Evolutionary conservation across 2,797 vertebrate species (phyloP).

Genomic region (Lepus oiostolus): DNA sequence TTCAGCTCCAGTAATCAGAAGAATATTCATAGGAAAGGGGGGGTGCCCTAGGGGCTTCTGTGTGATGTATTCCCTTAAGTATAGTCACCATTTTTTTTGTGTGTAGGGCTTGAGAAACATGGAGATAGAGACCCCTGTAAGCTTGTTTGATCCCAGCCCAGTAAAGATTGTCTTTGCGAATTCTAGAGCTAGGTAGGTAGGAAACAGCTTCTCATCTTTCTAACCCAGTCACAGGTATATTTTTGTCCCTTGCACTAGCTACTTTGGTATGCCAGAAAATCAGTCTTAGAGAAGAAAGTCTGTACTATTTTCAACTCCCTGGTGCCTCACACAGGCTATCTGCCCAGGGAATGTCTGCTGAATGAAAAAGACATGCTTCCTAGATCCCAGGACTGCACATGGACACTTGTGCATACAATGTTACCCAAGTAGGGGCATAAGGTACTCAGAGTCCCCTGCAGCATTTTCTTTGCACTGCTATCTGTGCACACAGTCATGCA

Average conservation of each 20-base stretch:
- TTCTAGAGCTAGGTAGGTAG: neutral
- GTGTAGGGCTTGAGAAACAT: neutral
- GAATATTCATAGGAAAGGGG: neutral
- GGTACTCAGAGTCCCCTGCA: neutral
- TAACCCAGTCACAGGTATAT: neutral
- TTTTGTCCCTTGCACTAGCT: neutral
- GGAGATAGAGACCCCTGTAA: neutral
- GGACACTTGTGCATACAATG: neutral
- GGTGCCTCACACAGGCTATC: neutral
- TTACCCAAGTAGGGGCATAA: neutral
- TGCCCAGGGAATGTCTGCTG: neutral
- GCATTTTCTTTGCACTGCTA: neutral
- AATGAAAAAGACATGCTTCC: neutral
- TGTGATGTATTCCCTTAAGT: neutral
- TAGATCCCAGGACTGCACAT: neutral
- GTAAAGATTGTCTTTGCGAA: neutral
- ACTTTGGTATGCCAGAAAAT: constrained; percentile 6
- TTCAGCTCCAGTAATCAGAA: neutral
- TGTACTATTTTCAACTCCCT: neutral
- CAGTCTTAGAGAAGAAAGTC: constrained; percentile 4
- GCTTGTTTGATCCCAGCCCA: neutral
- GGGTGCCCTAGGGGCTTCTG: neutral
- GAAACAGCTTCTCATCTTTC: neutral
- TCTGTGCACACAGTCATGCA: neutral
- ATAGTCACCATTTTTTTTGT: neutral